Evolutionary conservation across 2,113 vertebrate species (phyloP).

Genomic region (Tragelaphus buxtoni): DNA sequence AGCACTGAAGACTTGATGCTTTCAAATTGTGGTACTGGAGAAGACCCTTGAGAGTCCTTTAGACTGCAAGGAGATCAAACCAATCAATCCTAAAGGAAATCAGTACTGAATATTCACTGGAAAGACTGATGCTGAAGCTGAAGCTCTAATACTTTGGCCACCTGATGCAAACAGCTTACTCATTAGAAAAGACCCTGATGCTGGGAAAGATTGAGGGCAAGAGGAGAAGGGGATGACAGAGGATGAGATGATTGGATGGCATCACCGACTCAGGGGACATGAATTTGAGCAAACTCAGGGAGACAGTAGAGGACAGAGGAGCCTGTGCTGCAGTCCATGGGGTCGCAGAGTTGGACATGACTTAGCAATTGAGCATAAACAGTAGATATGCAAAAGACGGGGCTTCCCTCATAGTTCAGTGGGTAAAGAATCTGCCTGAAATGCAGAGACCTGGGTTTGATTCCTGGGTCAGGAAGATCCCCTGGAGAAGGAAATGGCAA

Average conservation of each 20-base stretch:
- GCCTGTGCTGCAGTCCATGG: background rate
- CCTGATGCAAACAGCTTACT: background rate
- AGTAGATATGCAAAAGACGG: background rate
- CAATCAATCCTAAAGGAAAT: background rate
- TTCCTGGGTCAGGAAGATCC: background rate
- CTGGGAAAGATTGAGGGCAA: background rate
- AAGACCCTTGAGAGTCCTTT: background rate
- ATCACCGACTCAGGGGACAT: background rate
- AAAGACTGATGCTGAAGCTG: background rate
- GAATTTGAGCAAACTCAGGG: background rate
- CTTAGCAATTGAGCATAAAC: background rate
- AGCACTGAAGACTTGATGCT: background rate
- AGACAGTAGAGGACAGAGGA: background rate
- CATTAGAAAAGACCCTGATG: background rate
- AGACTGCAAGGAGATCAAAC: background rate
- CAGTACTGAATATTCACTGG: background rate
- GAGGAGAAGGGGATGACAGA: background rate
- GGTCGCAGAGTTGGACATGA: fast-evolving
- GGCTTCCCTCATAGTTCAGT: background rate
- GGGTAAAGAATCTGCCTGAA: background rate
- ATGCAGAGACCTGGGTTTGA: background rate
- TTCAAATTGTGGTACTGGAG: background rate
- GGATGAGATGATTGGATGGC: background rate
- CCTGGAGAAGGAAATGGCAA: background rate
- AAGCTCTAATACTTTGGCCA: background rate